phyloP scores from a whole-genome alignment of 35 echinoderm and acorn worm genomes.

The Chiridota heheva region DNA sequence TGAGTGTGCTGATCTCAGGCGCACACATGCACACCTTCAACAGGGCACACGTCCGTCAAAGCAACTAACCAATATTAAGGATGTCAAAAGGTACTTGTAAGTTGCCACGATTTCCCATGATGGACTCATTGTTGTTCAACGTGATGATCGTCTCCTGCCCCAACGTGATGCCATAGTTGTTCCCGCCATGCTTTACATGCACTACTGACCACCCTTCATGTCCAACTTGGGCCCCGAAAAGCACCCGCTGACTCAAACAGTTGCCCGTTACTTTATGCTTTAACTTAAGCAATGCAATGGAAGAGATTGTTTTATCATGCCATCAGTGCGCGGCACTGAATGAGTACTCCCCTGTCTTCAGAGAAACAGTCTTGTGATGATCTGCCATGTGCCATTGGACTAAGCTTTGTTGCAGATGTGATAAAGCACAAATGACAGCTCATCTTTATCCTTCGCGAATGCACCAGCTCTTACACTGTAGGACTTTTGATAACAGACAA shows the following conservation, averaged over 20 bases:
- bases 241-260: slow-evolving; percentile 23
- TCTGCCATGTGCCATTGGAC: slow-evolving; percentile 36
- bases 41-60: slow-evolving; percentile 49
- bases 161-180: slow-evolving; percentile 22
- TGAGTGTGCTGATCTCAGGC: slow-evolving; percentile 43
- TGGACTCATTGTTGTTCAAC: slow-evolving; percentile 25
- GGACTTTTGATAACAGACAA: slow-evolving; percentile 24
- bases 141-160: slow-evolving; percentile 1
- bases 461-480: slow-evolving; percentile 18
- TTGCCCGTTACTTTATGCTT: slow-evolving; percentile 54
- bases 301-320: slow-evolving; percentile 14
- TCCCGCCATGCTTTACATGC: no score
- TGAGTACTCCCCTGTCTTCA: slow-evolving; percentile 5
- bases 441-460: slow-evolving; percentile 64
- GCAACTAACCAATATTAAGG: slow-evolving; percentile 33
- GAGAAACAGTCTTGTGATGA: slow-evolving; percentile 41
- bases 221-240: no score
- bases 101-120: slow-evolving; percentile 34
- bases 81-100: slow-evolving; percentile 31
- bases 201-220: no score
- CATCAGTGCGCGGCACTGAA: slow-evolving; percentile 53
- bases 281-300: slow-evolving; percentile 45
- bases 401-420: slow-evolving; percentile 65
- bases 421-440: slow-evolving; percentile 52
- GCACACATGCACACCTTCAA: slow-evolving; percentile 43